Evolutionary conservation across 2,797 vertebrate species (phyloP).

Genomic region (Pagetopsis macropterus): DNA sequence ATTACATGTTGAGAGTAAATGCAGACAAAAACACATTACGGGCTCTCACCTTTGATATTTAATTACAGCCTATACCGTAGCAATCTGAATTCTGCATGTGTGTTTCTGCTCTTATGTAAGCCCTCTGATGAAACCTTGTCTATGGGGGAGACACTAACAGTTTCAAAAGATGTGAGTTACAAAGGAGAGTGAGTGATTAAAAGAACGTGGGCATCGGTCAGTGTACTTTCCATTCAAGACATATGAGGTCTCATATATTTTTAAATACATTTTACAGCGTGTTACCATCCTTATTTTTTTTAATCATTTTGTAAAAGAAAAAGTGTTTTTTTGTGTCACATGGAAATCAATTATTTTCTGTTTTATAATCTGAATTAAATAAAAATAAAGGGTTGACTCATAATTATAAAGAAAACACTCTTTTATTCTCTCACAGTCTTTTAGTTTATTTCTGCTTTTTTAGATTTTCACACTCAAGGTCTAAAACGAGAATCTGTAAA

Average conservation of each 20-base stretch:
- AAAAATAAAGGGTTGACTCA: background rate
- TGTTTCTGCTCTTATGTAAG: slow-evolving; percentile 11
- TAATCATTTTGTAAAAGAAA: background rate
- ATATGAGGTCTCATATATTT: background rate
- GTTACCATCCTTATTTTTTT: background rate
- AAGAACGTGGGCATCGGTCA: background rate
- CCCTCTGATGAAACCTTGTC: slow-evolving; percentile 17
- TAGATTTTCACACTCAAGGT: too few species aligned
- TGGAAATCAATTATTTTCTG: background rate
- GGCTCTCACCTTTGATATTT: slow-evolving; percentile 30
- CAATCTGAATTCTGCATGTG: slow-evolving; percentile 8
- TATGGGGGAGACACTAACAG: slow-evolving; percentile 12
- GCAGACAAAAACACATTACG: slow-evolving; percentile 2
- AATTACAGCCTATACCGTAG: slow-evolving; percentile 16
- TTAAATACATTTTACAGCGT: background rate
- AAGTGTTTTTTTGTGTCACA: background rate
- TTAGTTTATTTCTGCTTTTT: background rate
- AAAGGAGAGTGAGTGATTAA: slow-evolving; percentile 1
- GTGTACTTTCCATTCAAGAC: background rate
- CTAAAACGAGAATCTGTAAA: slow-evolving; percentile 25
- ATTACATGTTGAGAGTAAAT: slow-evolving; percentile 18
- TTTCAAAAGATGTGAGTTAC: slow-evolving; percentile 16
- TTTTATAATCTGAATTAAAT: slow-evolving; percentile 1
- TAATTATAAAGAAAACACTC: background rate
- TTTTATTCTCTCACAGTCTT: background rate